Conservation (phyloP, 2,797 vertebrate genomes). For the Oophaga sylvatica region DNA sequence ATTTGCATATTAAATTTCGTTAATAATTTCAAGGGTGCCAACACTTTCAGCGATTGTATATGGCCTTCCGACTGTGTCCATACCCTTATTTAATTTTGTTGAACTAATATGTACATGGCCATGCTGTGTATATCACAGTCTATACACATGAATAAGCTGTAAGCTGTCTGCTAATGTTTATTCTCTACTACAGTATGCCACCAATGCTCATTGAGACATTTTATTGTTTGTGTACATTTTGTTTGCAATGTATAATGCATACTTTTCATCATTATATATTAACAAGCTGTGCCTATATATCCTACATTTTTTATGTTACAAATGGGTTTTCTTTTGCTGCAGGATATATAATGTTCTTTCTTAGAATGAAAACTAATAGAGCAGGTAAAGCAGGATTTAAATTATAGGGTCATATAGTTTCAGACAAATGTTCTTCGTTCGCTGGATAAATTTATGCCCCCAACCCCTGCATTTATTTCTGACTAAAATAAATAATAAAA, state of each 20-base stretch:
- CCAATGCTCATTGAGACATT: background rate
- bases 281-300: slow-evolving; percentile 21
- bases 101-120: too few species aligned
- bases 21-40: too few species aligned
- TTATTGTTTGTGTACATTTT: background rate
- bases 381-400: background rate
- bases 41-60: too few species aligned
- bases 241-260: slow-evolving; percentile 21
- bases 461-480: background rate
- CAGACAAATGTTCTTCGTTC: background rate
- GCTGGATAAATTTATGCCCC: background rate
- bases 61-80: too few species aligned
- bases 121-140: background rate
- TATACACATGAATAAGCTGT: background rate
- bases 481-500: background rate
- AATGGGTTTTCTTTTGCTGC: slow-evolving; percentile 27
- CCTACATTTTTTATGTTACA: slow-evolving; percentile 36
- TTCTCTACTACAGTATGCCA: background rate
- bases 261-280: slow-evolving; percentile 20
- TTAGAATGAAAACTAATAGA: background rate
- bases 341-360: slow-evolving; percentile 19
- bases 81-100: too few species aligned
- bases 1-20: too few species aligned
- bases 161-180: slow-evolving; percentile 4
- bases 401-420: background rate